Evolutionary conservation across 2,113 vertebrate genomes (phyloP).

Genomic region (Aythya baeri): DNA sequence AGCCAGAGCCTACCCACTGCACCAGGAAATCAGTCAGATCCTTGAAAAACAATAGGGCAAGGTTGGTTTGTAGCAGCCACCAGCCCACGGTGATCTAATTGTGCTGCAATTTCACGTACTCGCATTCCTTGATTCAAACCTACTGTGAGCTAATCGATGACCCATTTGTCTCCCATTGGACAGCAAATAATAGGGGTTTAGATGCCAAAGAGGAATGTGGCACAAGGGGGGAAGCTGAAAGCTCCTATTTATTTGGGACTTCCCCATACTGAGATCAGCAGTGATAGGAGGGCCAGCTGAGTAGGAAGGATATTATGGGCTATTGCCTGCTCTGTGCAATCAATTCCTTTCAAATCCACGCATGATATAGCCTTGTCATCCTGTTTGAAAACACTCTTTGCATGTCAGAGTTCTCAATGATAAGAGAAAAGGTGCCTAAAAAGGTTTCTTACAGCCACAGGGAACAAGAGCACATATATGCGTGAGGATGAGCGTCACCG

Average conservation of each 20-base stretch:
- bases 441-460: slow-evolving; percentile 18
- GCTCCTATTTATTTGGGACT: slow-evolving; percentile 59
- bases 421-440: slow-evolving; percentile 13
- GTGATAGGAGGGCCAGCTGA: not conserved
- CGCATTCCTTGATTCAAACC: slow-evolving; percentile 50
- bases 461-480: slow-evolving; percentile 17
- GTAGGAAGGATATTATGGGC: slow-evolving; percentile 55
- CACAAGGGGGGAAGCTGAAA: slow-evolving; percentile 41
- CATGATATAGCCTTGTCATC: slow-evolving; percentile 58
- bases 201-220: slow-evolving; percentile 22
- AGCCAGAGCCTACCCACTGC: not conserved
- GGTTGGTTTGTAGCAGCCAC: not conserved
- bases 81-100: slow-evolving; percentile 36
- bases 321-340: slow-evolving; percentile 23
- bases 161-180: slow-evolving; percentile 46
- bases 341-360: slow-evolving; percentile 21
- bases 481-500: slow-evolving; percentile 50
- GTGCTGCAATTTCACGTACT: slow-evolving; percentile 41
- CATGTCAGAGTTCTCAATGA: not conserved
- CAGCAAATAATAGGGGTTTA: slow-evolving; percentile 61
- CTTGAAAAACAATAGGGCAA: not conserved
- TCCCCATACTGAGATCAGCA: slow-evolving; percentile 44
- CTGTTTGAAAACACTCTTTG: slow-evolving; percentile 31
- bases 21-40: not conserved
- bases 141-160: slow-evolving; percentile 48